Evolutionary conservation across 2,888 invertebrate genomes (phyloP).

Genomic region (Aphidius colemani): DNA sequence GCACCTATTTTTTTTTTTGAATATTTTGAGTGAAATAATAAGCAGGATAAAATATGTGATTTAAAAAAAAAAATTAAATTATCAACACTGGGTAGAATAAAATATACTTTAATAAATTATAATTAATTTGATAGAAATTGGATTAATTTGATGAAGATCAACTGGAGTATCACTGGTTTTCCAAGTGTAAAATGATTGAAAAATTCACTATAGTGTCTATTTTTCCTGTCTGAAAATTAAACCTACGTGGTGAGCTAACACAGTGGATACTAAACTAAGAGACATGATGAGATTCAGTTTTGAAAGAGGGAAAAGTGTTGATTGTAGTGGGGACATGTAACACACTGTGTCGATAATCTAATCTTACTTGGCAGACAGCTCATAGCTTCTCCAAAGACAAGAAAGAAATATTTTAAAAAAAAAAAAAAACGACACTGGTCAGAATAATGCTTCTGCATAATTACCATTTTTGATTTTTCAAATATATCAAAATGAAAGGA

Average conservation of each 20-base stretch:
- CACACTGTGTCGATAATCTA: constrained; percentile 46
- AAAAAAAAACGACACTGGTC: background rate
- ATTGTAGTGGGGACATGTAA: constrained; percentile 25
- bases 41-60: background rate
- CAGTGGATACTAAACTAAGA: constrained; percentile 43
- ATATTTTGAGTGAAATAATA: background rate
- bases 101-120: background rate
- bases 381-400: constrained; percentile 4
- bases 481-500: background rate
- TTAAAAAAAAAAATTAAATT: background rate
- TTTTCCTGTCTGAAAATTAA: constrained; percentile 3
- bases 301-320: constrained; percentile 44
- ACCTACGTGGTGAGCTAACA: constrained; percentile 32
- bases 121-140: too few species aligned
- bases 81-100: background rate
- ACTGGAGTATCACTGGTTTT: too few species aligned
- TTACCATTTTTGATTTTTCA: constrained; percentile 15
- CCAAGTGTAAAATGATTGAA: background rate
- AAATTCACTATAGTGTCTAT: background rate
- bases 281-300: constrained; percentile 50
- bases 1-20: background rate
- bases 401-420: constrained; percentile 1
- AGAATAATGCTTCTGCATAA: constrained; percentile 3
- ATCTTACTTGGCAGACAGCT: constrained; percentile 33
- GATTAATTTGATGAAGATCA: too few species aligned